phyloP scores from a whole-genome alignment of 2,888 invertebrate species.

The Heliconius erato region DNA sequence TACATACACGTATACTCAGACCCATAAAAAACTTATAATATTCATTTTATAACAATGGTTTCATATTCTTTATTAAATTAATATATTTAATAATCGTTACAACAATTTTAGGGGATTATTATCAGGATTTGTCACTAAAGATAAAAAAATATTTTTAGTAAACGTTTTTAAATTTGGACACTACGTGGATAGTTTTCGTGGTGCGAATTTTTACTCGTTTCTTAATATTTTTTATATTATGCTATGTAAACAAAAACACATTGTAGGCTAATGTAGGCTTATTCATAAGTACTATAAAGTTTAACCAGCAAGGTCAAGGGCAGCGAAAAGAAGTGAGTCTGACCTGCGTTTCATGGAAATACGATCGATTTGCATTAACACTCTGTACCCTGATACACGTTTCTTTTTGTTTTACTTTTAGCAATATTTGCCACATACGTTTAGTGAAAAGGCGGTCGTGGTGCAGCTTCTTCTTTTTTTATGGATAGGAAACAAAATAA shows the following conservation, averaged over 20 bases:
- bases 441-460: neutral
- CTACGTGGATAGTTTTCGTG: neutral
- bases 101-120: no score
- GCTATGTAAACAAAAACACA: neutral
- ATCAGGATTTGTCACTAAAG: no score
- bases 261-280: neutral
- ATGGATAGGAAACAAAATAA: no score
- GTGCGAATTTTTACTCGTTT: neutral
- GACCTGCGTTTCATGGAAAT: slow-evolving; percentile 1
- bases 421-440: no score
- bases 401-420: no score
- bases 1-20: no score
- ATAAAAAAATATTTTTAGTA: no score
- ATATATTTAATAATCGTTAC: no score
- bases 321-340: neutral
- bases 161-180: no score
- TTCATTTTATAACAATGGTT: no score
- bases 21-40: no score
- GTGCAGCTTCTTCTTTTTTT: neutral
- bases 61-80: no score
- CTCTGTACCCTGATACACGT: neutral
- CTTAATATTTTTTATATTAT: neutral
- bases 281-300: neutral
- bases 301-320: slow-evolving; percentile 16
- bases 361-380: slow-evolving; percentile 10